Evolutionary conservation across 2,888 invertebrate species (phyloP), one percentile per base, ranked within the genome.

Genomic region (Acanthosepion esculentum): DNA sequence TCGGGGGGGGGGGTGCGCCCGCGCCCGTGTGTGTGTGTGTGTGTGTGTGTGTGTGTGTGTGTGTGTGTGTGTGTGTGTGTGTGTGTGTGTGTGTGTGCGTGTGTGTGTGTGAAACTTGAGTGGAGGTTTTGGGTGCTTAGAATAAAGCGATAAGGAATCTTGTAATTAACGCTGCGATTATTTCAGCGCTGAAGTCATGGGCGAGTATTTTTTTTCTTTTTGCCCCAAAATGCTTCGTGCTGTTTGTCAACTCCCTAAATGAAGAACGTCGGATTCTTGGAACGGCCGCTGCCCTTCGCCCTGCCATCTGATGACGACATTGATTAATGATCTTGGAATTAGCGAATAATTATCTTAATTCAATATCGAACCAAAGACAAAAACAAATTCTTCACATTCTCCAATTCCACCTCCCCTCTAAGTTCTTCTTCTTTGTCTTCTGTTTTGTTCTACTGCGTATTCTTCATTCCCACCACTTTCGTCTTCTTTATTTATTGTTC

Each of bases 271-370:
- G 78, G 5, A n/a, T 78, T 78, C 15, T 0, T 8, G 78, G 12
- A 78, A 78, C 15, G 33, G 4, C 78, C n/a, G n/a, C n/a, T n/a
- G 78, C 78, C 78, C 78, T 78, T 78, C n/a, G 15, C 78, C n/a
- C 78, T 12, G n/a, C n/a, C n/a, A 78, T 33, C 12, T 15, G 78
- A 78, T 33, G n/a, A 78, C 78, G 23, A 15, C 78, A 78, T 78
- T 78, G 78, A 78, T 78, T 33, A 78, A 78, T 78, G 78, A 78
- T 78, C n/a, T 78, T 78, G n/a, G 78, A 78, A 78, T 78, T 78
- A 78, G n/a, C 78, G 78, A 78, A 78, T 78, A 78, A 78, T 78
- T 78, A 78, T n/a, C 78, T 78, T 78, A 78, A 78, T 78, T 78
- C n/a, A 78, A 78, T 78, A 78, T 78, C n/a, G 23, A 10, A 78